Evolutionary conservation across 2,113 vertebrate species (phyloP), one percentile per base, ranked within the genome.

Genomic region (Ahaetulla prasina): DNA sequence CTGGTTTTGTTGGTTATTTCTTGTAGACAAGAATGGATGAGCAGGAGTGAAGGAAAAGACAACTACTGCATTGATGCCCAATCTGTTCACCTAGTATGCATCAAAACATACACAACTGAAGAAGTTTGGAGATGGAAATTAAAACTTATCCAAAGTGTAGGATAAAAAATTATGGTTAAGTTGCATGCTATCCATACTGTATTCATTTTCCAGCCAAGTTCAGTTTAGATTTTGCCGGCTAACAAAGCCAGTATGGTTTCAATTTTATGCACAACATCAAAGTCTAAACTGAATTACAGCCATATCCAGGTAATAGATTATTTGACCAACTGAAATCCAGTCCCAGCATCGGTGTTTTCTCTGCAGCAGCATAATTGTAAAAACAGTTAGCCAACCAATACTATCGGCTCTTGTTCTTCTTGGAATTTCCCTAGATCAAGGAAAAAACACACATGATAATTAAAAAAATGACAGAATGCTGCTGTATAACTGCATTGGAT

Each of bases 401-500:
- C 98, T 99, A 99, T 95, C 99, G 99, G 96, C 97, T 98, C 97
- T 99, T 99, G 97, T 98, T 99, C 98, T 99, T 99, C 95, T 99
- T 99, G 91, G 98, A 97, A 96, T 99, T 99, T 96, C 98, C 98
- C 99, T 99, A 95, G 52, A 94, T 93, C 57, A 94, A 94, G 90
- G 92, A 96, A 92, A 96, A 95, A 85, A 95, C 45, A 57, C 30
- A 92, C 7, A 22, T 30, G 9, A 85, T 60, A 22, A 60, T 35
- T 47, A 1, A 85, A 94, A 7, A 92, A 85, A 52, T 49, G 47
- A 50, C 23, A 47, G 20, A 27, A 50, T 87, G 92, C 86, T 50
- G 43, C 86, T 30, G 7, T 35, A 7, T n/a, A 30, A 6, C 20
- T 39, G 0, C 12, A 47, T 87, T 18, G 35, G 84, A 87, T 10